Evolutionary conservation across 2,888 invertebrate genomes (phyloP).

Genomic region (Sesamia inferens): DNA sequence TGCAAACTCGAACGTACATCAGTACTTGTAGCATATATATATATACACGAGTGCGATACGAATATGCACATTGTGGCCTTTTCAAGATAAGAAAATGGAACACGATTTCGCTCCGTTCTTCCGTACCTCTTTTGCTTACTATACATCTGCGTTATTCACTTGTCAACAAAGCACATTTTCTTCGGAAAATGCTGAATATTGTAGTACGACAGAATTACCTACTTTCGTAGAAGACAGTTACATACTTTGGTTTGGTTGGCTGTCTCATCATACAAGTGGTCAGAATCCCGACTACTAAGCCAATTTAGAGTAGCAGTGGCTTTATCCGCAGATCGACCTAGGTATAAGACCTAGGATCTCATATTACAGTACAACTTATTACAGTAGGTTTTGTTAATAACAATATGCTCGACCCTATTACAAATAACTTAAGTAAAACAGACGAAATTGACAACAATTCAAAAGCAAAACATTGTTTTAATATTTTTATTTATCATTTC

Average conservation of each 20-base stretch:
- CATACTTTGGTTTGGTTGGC: constrained; percentile 5
- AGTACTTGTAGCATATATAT: constrained; percentile 39
- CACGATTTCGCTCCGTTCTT: constrained; percentile 62
- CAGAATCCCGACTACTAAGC: background rate
- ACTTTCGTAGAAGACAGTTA: constrained; percentile 2
- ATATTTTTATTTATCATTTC: too few species aligned
- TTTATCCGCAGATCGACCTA: background rate
- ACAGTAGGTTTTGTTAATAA: background rate
- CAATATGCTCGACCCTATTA: background rate
- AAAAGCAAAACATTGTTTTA: too few species aligned
- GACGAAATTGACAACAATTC: background rate
- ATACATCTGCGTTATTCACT: constrained; percentile 56
- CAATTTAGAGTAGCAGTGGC: too few species aligned
- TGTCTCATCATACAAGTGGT: background rate
- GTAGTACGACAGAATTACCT: constrained; percentile 35
- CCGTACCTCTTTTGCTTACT: constrained; percentile 56
- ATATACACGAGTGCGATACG: constrained; percentile 45
- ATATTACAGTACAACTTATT: too few species aligned
- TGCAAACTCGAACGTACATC: constrained; percentile 56
- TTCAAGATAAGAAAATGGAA: constrained; percentile 66
- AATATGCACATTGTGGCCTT: constrained; percentile 63
- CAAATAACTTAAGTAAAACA: background rate
- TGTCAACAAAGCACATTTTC: constrained; percentile 56
- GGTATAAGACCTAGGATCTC: too few species aligned
- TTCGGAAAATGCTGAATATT: constrained; percentile 40